Base-by-base conservation (phyloP, 2,888 invertebrate species). In the Pollenia labialis region DNA sequence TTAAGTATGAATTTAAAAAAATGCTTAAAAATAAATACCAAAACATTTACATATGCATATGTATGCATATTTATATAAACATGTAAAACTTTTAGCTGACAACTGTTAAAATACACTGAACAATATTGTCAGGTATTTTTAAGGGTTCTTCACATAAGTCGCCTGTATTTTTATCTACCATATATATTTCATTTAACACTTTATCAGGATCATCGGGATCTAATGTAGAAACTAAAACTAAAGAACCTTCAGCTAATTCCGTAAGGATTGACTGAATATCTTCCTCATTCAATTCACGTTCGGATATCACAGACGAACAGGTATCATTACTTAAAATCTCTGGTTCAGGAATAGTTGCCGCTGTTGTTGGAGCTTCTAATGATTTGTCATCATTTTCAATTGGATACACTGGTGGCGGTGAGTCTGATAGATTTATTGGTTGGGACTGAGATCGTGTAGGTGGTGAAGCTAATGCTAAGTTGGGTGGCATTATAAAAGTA, bases 161-260 rank as follows among this genome's bases (percentile, higher is more conserved):
- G 0, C 92, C 92, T 9, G 93, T 93, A 69, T 90, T 88, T 79
- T 91, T 92, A 80, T 92, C 91, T 77, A 92, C 89, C 87, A 92
- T 91, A 84, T 92, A 93, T 80, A 93, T 92, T 89, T 93, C 93
- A 89, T 93, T 91, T 32, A 92, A 85, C 46, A 91, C 90, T 71
- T 90, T 90, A 89, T 92, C 90, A 8, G 90, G 88, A 80, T 91
- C 89, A 12, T 90, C 90, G 0, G 91, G 89, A 89, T 93, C 91
- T 48, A 91, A 85, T 14, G 92, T 92, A 12, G 92, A 92, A 10
- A 93, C 93, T n/a, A 93, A 89, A 3, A 92, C 93, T 85, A 93
- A 88, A 7, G 92, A 91, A 18, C 93, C 93, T 52, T 92, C 91
- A 1, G 91, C 90, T 60, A 93, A 89, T 83, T 92, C 91, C 0